phyloP scores from a whole-genome alignment of 2,113 vertebrate species.

The Synodontis membranacea region DNA sequence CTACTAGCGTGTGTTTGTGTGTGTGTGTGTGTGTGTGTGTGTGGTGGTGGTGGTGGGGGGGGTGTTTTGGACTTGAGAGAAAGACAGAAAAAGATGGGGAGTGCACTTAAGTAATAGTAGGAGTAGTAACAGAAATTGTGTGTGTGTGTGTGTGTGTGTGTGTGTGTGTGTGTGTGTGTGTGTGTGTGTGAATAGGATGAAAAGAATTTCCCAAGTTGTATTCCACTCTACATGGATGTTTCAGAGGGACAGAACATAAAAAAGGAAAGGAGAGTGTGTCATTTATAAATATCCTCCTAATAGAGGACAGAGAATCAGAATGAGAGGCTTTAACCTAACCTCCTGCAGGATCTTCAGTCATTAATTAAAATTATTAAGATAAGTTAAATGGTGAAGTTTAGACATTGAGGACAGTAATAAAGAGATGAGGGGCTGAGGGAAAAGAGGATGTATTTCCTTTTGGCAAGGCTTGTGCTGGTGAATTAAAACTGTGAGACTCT shows the following conservation, averaged over 20 bases:
- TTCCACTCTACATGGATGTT: conserved; percentile 47
- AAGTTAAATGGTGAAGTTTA: background rate
- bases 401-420: conserved; percentile 9
- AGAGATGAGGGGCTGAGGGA: conserved; percentile 5
- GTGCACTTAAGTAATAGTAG: background rate
- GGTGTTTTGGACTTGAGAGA: background rate
- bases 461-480: conserved; percentile 40
- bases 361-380: background rate
- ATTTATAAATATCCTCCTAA: conserved; percentile 56
- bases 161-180: background rate
- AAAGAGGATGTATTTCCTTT: conserved; percentile 66
- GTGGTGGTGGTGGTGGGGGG: background rate
- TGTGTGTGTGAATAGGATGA: conserved; percentile 18
- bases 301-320: conserved; percentile 18
- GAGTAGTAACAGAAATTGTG: background rate
- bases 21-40: conserved; percentile 38
- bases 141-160: conserved; percentile 3
- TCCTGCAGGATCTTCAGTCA: conserved; percentile 40
- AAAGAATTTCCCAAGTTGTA: conserved; percentile 38
- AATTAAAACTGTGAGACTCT: conserved; percentile 41
- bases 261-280: conserved; percentile 49
- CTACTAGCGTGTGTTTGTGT: conserved; percentile 46
- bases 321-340: conserved; percentile 47
- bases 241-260: conserved; percentile 52
- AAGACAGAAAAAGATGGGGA: background rate